Evolutionary conservation across 2,113 vertebrate species (phyloP).

Genomic region (Pluvianellus socialis): DNA sequence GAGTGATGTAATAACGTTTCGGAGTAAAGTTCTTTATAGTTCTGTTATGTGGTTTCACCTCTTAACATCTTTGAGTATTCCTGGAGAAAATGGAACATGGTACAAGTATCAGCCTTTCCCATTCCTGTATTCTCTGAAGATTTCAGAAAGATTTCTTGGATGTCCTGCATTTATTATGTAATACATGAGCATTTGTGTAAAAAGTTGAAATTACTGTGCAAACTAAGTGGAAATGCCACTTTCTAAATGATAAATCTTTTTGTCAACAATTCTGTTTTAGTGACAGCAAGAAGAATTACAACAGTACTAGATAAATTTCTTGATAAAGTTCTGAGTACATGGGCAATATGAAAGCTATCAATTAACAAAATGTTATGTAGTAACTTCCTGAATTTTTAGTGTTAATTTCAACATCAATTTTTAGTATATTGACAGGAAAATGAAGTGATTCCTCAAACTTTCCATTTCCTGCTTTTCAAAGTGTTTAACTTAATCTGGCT

Average conservation of each 20-base stretch:
- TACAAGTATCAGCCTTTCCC: not conserved
- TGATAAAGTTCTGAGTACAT: not conserved
- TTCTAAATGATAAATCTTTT: not conserved
- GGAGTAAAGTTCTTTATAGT: not conserved
- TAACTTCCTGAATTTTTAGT: not conserved
- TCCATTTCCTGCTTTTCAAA: not conserved
- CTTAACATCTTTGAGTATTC: not conserved
- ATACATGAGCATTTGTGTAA: not conserved
- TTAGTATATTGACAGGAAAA: not conserved
- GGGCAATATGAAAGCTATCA: not conserved
- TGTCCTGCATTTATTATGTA: not conserved
- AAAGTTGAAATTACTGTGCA: not conserved
- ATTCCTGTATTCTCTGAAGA: not conserved
- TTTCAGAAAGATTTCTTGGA: not conserved
- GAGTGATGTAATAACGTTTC: not conserved
- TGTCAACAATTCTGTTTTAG: not conserved
- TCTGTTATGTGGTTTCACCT: not conserved
- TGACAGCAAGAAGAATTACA: not conserved
- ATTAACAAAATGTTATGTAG: not conserved
- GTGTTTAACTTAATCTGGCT: not conserved
- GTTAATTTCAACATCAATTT: not conserved
- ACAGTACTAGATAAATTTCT: not conserved
- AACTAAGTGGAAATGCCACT: not conserved
- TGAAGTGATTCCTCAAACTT: not conserved
- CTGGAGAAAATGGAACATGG: not conserved